Percentiles rank a stretch among this genome's conserved stretches.
These are phyloP conservation scores for Atta texana DNA, from an alignment of 1,140 invertebrate genomes.

Conservation along the genomic window DNA sequence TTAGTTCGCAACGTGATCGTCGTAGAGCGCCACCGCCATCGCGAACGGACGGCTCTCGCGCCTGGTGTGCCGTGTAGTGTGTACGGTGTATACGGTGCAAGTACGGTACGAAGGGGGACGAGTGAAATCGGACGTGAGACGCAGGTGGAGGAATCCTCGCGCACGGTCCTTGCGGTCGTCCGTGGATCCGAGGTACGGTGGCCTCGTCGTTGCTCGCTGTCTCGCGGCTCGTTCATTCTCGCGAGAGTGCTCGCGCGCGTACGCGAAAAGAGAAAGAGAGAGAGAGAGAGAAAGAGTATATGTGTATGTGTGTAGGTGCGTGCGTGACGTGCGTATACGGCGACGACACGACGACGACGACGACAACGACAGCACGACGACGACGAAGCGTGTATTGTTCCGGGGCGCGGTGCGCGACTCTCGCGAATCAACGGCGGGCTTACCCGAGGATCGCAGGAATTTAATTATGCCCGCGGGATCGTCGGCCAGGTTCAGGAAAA, in stretches of 20 bases:
- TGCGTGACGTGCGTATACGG: slow-evolving; percentile 72
- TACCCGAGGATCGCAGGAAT: slow-evolving; percentile 36
- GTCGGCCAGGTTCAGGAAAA: slow-evolving; percentile 70
- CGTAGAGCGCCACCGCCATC: slow-evolving; percentile 62
- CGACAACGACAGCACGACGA: neutral
- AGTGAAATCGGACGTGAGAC: slow-evolving; percentile 61
- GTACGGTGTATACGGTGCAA: slow-evolving; percentile 31
- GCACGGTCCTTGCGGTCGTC: neutral
- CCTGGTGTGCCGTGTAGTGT: slow-evolving; percentile 46
- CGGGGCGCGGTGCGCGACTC: slow-evolving; percentile 75
- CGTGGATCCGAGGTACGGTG: slow-evolving; percentile 32
- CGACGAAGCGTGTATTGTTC: slow-evolving; percentile 80
- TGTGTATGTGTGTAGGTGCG: slow-evolving; percentile 69
- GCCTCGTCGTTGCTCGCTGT: slow-evolving; percentile 61
- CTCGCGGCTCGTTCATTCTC: neutral
- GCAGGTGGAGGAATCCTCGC: slow-evolving; percentile 74
- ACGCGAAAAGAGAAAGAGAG: neutral
- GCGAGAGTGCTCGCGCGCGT: neutral
- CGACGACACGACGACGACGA: slow-evolving; percentile 7
- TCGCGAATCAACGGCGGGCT: slow-evolving; percentile 55
- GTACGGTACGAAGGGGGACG: slow-evolving; percentile 17
- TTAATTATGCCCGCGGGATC: slow-evolving; percentile 78
- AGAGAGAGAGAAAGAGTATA: neutral
- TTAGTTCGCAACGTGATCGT: slow-evolving; percentile 58
- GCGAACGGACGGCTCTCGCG: slow-evolving; percentile 23